A percentile compares a stretch with the other conserved stretches of the same genome.
These are phyloP conservation scores for Disparrhopalites patrizii DNA, from an alignment of 2,888 invertebrate genomes.

Conservation along the genomic window DNA sequence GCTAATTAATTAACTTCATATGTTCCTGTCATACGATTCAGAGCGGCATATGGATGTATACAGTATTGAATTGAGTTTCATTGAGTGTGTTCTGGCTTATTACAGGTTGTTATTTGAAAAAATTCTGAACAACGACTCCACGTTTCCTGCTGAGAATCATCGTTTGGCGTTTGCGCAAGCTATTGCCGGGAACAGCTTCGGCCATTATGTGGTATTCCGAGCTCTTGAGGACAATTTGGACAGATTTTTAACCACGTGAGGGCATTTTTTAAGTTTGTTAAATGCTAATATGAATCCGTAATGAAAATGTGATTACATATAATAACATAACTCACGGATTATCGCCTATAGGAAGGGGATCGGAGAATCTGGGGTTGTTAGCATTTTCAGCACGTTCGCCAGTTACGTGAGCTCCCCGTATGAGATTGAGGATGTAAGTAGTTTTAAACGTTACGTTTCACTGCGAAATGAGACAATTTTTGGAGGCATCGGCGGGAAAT, in stretches of 20 bases:
- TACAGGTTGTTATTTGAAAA: too few species aligned
- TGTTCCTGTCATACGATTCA: too few species aligned
- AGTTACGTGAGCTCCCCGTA: slow-evolving; percentile 27
- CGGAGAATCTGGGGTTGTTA: too few species aligned
- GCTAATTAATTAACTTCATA: too few species aligned
- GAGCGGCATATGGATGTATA: too few species aligned
- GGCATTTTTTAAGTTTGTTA: background rate
- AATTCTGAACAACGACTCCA: too few species aligned
- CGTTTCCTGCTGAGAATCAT: too few species aligned
- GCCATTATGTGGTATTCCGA: slow-evolving; percentile 33
- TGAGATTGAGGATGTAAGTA: slow-evolving; percentile 32
- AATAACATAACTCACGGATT: too few species aligned
- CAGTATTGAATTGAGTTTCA: background rate
- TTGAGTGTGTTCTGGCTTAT: slow-evolving; percentile 16
- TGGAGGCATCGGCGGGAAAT: background rate
- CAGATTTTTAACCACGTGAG: slow-evolving; percentile 29
- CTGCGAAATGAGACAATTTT: too few species aligned
- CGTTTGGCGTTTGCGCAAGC: slow-evolving; percentile 36
- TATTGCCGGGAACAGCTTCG: slow-evolving; percentile 40
- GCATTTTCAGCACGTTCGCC: slow-evolving; percentile 23
- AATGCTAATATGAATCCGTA: background rate
- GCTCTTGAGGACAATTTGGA: slow-evolving; percentile 34
- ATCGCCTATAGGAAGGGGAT: too few species aligned
- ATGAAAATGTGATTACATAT: too few species aligned
- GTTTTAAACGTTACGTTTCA: too few species aligned